Percentiles rank a stretch among this genome's conserved stretches.
Evolutionary conservation across 2,113 vertebrate species (phyloP).

Genomic region (Poeciliopsis occidentalis): DNA sequence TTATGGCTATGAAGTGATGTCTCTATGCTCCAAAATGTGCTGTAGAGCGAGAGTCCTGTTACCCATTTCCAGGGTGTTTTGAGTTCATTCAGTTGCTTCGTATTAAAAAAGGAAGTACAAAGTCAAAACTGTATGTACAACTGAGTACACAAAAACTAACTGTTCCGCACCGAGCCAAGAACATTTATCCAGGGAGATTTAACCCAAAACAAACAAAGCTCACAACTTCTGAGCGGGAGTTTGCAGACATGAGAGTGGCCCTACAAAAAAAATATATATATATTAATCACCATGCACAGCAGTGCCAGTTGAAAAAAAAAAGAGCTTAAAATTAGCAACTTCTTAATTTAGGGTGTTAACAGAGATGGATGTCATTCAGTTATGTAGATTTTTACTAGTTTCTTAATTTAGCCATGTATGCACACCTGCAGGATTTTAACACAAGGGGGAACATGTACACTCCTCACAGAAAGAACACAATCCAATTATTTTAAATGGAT

Average conservation of each 20-base stretch:
- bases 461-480: background rate
- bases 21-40: conserved; percentile 12
- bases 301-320: background rate
- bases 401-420: background rate
- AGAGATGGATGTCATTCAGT: background rate
- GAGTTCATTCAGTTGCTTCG: conserved; percentile 23
- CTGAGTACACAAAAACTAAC: conserved; percentile 19
- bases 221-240: background rate
- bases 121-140: conserved; percentile 13
- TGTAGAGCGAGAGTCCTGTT: conserved; percentile 3
- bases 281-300: background rate
- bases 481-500: background rate
- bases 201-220: conserved; percentile 17
- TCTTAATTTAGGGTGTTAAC: conserved; percentile 7
- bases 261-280: background rate
- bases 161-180: conserved; percentile 12
- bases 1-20: conserved; percentile 33
- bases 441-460: too few relatives aligned
- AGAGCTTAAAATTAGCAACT: background rate
- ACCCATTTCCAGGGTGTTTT: conserved; percentile 22
- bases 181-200: conserved; percentile 14
- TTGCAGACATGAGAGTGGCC: background rate
- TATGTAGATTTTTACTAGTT: background rate
- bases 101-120: conserved; percentile 19
- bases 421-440: background rate